Evolutionary conservation across 2,113 vertebrate species (phyloP), one percentile per base, ranked within the genome.

Genomic region (Microcebus murinus): DNA sequence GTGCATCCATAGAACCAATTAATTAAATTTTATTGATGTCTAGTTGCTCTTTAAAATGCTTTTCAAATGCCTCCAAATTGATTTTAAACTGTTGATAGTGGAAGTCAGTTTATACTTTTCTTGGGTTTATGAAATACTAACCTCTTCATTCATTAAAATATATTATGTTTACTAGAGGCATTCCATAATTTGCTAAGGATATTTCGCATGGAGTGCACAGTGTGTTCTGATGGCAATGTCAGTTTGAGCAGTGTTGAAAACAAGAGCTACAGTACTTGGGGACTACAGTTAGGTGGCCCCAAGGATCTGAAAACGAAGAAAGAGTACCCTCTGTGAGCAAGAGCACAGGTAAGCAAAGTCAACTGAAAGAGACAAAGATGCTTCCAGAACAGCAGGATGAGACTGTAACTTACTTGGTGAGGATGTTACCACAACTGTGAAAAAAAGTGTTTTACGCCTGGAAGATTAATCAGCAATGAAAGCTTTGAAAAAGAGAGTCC

Each of bases 11-110:
- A 98, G 98, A 98, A 98, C 98, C 80, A 98, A 99, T 99, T 99
- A 99, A 99, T 99, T 99, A 98, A 97, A 98, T 99, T 99, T 99
- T 99, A 99, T 99, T 98, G 99, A 99, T 98, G 98, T 97, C 98
- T 98, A 97, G 98, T 98, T 98, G 98, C 98, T 98, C 98, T 98
- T 98, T 98, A 98, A 99, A 99, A 98, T 98, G 98, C 98, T 98
- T 98, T 98, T 98, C 98, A 98, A 99, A 98, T 98, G 98, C 97
- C 80, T 98, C 96, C 98, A 98, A 98, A 98, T 98, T 98, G 98
- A 99, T 98, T 98, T 98, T 98, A 98, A 98, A 98, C 97, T 97
- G 98, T 96, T 98, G 98, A 97, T 91, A 97, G 98, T 83, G 89
- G 96, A 98, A 98, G 96, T 96, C 98, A 97, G 91, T 97, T 97